Evolutionary conservation across 2,113 vertebrate genomes (phyloP).

Genomic region (Pristiophorus japonicus): DNA sequence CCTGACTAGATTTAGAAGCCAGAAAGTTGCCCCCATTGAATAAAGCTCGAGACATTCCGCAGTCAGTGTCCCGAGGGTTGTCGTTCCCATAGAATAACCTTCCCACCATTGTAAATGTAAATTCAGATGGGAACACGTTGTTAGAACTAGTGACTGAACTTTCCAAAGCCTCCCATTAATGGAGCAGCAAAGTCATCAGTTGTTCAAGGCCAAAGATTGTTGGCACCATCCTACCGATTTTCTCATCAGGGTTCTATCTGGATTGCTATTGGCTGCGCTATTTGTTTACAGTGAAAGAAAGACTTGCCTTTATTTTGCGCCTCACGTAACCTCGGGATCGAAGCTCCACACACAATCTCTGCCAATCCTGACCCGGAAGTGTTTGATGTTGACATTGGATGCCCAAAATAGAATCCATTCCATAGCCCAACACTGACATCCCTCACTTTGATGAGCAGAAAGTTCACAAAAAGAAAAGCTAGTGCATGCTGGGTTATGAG

Average conservation of each 20-base stretch:
- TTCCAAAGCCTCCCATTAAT: neutral
- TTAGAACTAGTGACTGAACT: neutral
- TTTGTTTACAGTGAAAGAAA: neutral
- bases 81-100: neutral
- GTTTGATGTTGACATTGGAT: neutral
- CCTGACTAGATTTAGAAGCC: neutral
- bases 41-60: neutral
- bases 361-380: neutral
- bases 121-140: neutral
- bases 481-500: neutral
- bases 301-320: neutral
- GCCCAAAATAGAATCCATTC: neutral
- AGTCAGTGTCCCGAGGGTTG: neutral
- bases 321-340: neutral
- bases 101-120: neutral
- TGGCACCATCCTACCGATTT: neutral
- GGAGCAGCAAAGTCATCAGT: neutral
- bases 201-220: neutral
- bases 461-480: neutral
- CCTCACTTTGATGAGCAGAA: no score
- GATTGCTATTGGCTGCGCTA: neutral
- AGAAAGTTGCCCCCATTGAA: neutral
- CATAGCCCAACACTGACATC: no score
- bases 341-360: neutral
- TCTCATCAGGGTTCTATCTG: neutral